Evolutionary conservation across 2,113 vertebrate genomes (phyloP), one percentile per base, ranked within the genome.

Genomic region (Dipodomys spectabilis): DNA sequence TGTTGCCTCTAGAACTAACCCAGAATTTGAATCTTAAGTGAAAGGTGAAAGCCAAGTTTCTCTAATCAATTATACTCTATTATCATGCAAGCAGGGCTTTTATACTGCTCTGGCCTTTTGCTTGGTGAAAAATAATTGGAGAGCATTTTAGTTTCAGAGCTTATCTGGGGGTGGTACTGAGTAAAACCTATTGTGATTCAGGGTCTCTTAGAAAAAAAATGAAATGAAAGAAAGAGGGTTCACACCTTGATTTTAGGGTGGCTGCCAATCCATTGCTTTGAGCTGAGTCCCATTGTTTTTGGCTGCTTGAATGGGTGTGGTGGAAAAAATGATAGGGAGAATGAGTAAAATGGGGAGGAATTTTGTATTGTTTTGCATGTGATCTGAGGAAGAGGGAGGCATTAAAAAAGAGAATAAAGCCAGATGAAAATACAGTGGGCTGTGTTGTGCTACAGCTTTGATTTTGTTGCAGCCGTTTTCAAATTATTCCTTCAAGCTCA

Each of bases 1-100:
- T 91, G 39, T 93, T 57, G 16, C 88, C 79, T 93, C 60, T 57
- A 82, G 75, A 67, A 25, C 92, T 85, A 73, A 96, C 53, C 22
- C 67, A 88, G 80, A 77, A 71, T 93, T 86, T 49, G 74, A 69
- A 92, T 82, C 28, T 62, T 79, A 39, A 94, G 32, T 84, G 74
- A 69, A 83, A 93, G 30, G 83, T 90, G 64, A 78, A 88, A 83
- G 71, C 15, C 49, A 68, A 86, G 18, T 84, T 39, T 86, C 39
- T 90, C 39, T 65, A 45, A 90, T 57, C 79, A 32, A 7, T 81
- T 44, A 94, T n/a, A 80, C 4, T 27, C 19, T 7, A 15, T 90
- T 77, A 44, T 72, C 44, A 30, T 45, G 35, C 25, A 23, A 19
- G n/a, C 8, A 19, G 65, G 12, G 16, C 32, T 62, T 90, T 87